A percentile compares a stretch with the other conserved stretches of the same genome.
Evolutionary conservation across 2,888 invertebrate species (phyloP).

Genomic region (Carterocephalus palaemon): DNA sequence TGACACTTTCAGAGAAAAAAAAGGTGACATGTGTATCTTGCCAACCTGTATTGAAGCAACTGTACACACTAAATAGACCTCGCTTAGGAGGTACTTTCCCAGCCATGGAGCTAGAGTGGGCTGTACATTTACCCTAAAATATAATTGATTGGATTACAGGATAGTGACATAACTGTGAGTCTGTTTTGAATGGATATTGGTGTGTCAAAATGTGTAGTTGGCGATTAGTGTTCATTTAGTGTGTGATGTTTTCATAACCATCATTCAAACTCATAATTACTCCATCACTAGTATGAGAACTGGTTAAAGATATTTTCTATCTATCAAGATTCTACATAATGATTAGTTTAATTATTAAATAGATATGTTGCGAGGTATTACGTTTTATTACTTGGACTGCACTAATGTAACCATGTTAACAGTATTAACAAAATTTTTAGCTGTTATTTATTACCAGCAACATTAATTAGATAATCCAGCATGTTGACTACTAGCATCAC

Average conservation of each 20-base stretch:
- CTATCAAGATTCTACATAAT: too few relatives aligned
- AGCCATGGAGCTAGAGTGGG: constrained; percentile 11
- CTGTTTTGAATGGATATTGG: constrained; percentile 13
- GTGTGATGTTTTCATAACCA: background rate
- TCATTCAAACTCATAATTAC: constrained; percentile 3
- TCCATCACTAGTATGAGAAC: background rate
- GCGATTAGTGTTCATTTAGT: constrained; percentile 14
- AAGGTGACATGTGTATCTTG: background rate
- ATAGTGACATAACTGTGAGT: constrained; percentile 33
- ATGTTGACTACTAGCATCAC: too few relatives aligned
- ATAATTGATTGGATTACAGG: constrained; percentile 33
- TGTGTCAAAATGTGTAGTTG: constrained; percentile 15
- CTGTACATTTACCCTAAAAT: constrained; percentile 7
- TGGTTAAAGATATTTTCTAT: too few relatives aligned
- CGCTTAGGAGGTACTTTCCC: background rate
- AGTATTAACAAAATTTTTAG: too few relatives aligned
- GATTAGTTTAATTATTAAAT: too few relatives aligned
- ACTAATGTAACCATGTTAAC: too few relatives aligned
- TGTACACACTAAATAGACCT: background rate
- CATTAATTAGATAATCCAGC: too few relatives aligned
- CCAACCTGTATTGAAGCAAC: background rate
- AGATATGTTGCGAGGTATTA: too few relatives aligned
- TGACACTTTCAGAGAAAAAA: too few relatives aligned
- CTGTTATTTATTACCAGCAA: too few relatives aligned
- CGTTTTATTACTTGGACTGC: too few relatives aligned